Percentiles rank a stretch among this genome's conserved stretches.
Conservation (phyloP, 1,140 invertebrate genomes). For the Drosophila neocordata region DNA sequence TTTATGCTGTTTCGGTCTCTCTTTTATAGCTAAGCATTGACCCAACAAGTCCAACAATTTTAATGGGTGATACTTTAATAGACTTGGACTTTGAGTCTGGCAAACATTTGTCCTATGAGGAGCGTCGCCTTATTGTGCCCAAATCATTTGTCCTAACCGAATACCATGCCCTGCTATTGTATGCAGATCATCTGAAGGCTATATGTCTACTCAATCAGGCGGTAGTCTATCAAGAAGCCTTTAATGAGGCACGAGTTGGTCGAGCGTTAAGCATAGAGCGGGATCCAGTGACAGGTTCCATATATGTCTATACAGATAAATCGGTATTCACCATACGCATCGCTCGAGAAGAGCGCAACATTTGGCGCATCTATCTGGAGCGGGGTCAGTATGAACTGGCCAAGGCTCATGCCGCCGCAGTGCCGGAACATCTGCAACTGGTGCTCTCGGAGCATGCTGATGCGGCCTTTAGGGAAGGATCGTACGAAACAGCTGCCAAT, state of each 20-base stretch:
- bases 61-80: conserved; percentile 64
- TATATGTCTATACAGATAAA: conserved; percentile 94
- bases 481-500: conserved; percentile 93
- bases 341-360: conserved; percentile 92
- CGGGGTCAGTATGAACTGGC: conserved; percentile 94
- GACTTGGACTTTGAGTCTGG: conserved; percentile 59
- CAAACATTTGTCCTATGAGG: conserved; percentile 67
- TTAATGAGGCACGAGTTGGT: conserved; percentile 89
- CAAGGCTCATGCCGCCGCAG: conserved; percentile 90
- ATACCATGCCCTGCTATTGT: conserved; percentile 94
- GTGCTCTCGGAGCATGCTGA: conserved; percentile 96
- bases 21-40: conserved; percentile 58
- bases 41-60: conserved; percentile 10
- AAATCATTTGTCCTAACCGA: conserved; percentile 93
- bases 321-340: conserved; percentile 94
- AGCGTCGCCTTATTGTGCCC: conserved; percentile 84
- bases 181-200: conserved; percentile 91
- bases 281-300: conserved; percentile 91
- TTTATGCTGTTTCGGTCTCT: background rate
- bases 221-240: conserved; percentile 93
- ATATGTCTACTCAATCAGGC: conserved; percentile 94
- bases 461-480: conserved; percentile 90
- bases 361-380: conserved; percentile 95
- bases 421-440: conserved; percentile 91
- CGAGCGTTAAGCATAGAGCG: conserved; percentile 91